phyloP scores from a whole-genome alignment of 2,113 vertebrate genomes.

The Gasterosteus nipponicus region DNA sequence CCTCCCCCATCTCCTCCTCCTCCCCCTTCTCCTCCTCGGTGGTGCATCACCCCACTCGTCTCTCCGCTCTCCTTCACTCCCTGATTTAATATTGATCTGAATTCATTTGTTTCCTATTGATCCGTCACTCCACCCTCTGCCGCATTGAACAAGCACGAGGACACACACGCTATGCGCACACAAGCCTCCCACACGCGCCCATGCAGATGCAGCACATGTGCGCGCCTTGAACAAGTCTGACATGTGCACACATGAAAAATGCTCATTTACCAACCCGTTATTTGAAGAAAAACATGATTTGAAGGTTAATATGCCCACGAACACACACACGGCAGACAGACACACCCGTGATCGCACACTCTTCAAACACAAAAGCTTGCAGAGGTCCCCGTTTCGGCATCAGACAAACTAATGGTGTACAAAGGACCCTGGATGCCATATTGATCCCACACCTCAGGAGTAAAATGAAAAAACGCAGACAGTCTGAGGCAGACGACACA shows the following conservation, averaged over 20 bases:
- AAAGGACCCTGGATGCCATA: slow-evolving; percentile 67
- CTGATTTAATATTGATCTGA: slow-evolving; percentile 78
- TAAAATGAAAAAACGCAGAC: slow-evolving; percentile 67
- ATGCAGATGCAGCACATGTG: slow-evolving; percentile 36
- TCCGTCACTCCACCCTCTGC: slow-evolving; percentile 80
- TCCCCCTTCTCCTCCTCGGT: slow-evolving; percentile 31
- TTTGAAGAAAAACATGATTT: slow-evolving; percentile 12
- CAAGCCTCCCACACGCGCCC: slow-evolving; percentile 34
- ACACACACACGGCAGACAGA: slow-evolving; percentile 19
- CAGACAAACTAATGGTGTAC: slow-evolving; percentile 68
- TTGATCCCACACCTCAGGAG: slow-evolving; percentile 71
- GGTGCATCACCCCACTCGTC: slow-evolving; percentile 66
- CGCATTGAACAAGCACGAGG: slow-evolving; percentile 81
- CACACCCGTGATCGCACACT: slow-evolving; percentile 38
- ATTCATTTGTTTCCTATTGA: slow-evolving; percentile 84
- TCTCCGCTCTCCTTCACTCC: slow-evolving; percentile 73
- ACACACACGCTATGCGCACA: slow-evolving; percentile 57
- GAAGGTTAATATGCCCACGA: slow-evolving; percentile 41
- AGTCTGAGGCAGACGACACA: slow-evolving; percentile 48
- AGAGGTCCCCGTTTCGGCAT: slow-evolving; percentile 49
- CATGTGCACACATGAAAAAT: slow-evolving; percentile 11
- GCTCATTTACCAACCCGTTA: slow-evolving; percentile 33
- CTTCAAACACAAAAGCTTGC: slow-evolving; percentile 34
- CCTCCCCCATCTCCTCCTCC: slow-evolving; percentile 20
- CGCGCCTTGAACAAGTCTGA: neutral